Percentiles rank a stretch among this genome's conserved stretches.
Evolutionary conservation across 2,797 vertebrate species (phyloP).

Genomic region (Kryptolebias ocellatus): DNA sequence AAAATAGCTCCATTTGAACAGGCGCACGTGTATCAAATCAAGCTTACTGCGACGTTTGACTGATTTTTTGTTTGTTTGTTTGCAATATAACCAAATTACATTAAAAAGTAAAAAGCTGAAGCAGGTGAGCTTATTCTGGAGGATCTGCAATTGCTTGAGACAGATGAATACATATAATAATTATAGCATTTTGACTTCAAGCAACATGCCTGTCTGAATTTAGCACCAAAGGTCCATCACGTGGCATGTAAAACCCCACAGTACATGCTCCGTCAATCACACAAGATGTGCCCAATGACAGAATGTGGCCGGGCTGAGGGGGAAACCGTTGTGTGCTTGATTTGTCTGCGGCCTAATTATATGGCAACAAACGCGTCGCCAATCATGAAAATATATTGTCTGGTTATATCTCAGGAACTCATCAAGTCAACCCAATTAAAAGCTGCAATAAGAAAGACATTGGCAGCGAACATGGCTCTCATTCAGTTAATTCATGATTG

Average conservation of each 20-base stretch:
- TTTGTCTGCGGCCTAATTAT: slow-evolving; percentile 80
- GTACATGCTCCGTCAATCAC: slow-evolving; percentile 26
- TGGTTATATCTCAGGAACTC: slow-evolving; percentile 82
- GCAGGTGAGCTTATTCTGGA: slow-evolving; percentile 1
- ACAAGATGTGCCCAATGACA: slow-evolving; percentile 21
- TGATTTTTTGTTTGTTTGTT: slow-evolving; percentile 10
- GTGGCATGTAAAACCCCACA: slow-evolving; percentile 10
- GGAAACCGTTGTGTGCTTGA: slow-evolving; percentile 64
- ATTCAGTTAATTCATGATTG: slow-evolving; percentile 86
- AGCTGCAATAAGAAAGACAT: slow-evolving; percentile 78
- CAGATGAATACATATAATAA: slow-evolving; percentile 15
- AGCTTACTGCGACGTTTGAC: slow-evolving; percentile 34
- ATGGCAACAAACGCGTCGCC: slow-evolving; percentile 83
- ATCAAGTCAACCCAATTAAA: slow-evolving; percentile 87
- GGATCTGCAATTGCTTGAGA: slow-evolving; percentile 21
- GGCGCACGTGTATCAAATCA: slow-evolving; percentile 43
- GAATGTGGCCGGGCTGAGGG: slow-evolving; percentile 31
- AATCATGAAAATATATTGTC: slow-evolving; percentile 84
- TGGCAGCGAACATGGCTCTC: slow-evolving; percentile 74
- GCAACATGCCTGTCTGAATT: neutral
- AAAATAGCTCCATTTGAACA: neutral
- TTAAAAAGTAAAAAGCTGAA: slow-evolving; percentile 4
- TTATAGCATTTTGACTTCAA: slow-evolving; percentile 1
- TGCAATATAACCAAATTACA: slow-evolving; percentile 1
- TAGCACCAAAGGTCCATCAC: slow-evolving; percentile 17